phyloP scores from a whole-genome alignment of 2,797 vertebrate species.

The Pipistrellus pipistrellus region DNA sequence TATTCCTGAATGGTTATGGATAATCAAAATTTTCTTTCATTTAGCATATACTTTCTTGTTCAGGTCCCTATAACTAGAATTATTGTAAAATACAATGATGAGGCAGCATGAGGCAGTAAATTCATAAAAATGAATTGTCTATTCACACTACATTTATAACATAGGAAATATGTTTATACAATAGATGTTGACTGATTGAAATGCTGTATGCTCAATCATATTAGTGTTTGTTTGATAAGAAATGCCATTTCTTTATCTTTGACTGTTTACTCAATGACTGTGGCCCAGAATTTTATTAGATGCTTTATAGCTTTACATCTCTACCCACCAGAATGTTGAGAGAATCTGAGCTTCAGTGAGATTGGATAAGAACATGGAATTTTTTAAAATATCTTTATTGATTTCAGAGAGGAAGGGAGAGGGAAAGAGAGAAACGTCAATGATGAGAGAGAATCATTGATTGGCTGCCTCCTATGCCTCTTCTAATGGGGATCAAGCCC shows the following conservation, averaged over 20 bases:
- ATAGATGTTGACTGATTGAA: conserved; percentile 78
- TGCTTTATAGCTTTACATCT: conserved; percentile 39
- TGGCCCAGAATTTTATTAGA: conserved; percentile 77
- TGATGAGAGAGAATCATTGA: too few species aligned
- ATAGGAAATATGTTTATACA: conserved; percentile 71
- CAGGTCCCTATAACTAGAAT: conserved; percentile 48
- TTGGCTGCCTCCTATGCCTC: too few species aligned
- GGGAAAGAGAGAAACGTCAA: too few species aligned
- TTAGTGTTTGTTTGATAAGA: conserved; percentile 81
- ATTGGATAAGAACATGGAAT: conserved; percentile 47
- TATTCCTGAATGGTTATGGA: conserved; percentile 36
- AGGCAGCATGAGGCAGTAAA: conserved; percentile 69
- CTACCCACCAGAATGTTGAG: conserved; percentile 58
- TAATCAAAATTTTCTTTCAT: conserved; percentile 5
- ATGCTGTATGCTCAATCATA: conserved; percentile 76
- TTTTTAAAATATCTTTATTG: background rate
- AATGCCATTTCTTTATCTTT: conserved; percentile 74
- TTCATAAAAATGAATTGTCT: conserved; percentile 76
- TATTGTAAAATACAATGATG: conserved; percentile 64
- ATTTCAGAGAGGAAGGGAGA: too few species aligned
- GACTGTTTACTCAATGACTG: conserved; percentile 70
- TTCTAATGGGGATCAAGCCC: too few species aligned
- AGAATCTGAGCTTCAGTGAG: conserved; percentile 39
- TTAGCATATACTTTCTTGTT: conserved; percentile 50
- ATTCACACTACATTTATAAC: conserved; percentile 72